Base-by-base conservation (phyloP, 1,140 invertebrate species). In the Heliconius eleuchia region DNA sequence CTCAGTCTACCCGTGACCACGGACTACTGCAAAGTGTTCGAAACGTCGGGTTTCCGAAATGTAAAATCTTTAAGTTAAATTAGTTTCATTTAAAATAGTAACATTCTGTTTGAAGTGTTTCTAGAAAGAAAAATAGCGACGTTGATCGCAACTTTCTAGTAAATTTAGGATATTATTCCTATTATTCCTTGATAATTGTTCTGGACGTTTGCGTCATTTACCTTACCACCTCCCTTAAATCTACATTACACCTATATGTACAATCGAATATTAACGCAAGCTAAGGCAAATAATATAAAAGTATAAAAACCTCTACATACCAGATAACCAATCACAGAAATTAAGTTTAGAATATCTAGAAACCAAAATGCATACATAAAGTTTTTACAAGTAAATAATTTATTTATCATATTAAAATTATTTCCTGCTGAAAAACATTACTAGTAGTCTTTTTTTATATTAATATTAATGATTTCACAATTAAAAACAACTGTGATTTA, bases 271-370 rank as follows among this genome's bases (percentile, higher is more conserved):
- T 66, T 30, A 37, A 39, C 7, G 18, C 50, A 74, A 57, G 46
- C 30, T 37, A 57, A 75, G 74, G 55, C 34, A 66, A 75, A 42
- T 39, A 27, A 19, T 60, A 57, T 75, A 66, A 66, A 66, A 66
- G 60, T 66, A 75, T 66, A 75, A 75, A 60, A 66, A 57, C 34
- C 19, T 75, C 60, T 66, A 30, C 60, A 16, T 66, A 50, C 39
- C 37, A 39, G 71, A 46, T 50, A 18, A 46, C 27, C 42, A 50
- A 73, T 73, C 72, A 73, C 27, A 46, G 39, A 73, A 73, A 50
- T 50, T 50, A 16, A 37, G 50, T 27, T 50, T 23, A 27, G 30
- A 18, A 73, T 46, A 9, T 50, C 39, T 73, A 73, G n/a, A 73
- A 42, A 73, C 72, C 72, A 50, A 23, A 23, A 27, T 50, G 11